Conservation (phyloP, 2,797 vertebrate genomes). For the Pogonophryne albipinna region DNA sequence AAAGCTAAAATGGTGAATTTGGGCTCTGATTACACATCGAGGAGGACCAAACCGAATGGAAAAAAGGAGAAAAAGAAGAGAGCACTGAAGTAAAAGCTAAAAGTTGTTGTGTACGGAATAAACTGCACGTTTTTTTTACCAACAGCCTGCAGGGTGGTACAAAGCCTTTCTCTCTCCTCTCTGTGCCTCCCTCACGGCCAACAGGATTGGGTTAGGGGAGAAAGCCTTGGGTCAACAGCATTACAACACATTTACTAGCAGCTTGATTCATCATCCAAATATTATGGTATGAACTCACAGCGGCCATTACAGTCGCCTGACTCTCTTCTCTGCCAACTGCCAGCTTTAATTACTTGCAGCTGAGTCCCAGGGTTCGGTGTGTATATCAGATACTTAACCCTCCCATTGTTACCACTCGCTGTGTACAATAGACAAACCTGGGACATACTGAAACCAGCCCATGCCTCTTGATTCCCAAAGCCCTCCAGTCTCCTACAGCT, state of each 20-base stretch:
- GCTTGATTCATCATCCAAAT: slow-evolving; percentile 81
- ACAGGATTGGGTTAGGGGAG: slow-evolving; percentile 53
- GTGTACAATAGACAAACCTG: slow-evolving; percentile 80
- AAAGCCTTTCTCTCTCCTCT: slow-evolving; percentile 57
- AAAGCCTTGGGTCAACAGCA: slow-evolving; percentile 79
- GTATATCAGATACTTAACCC: slow-evolving; percentile 82
- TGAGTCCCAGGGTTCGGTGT: slow-evolving; percentile 81
- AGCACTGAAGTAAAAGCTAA: slow-evolving; percentile 52
- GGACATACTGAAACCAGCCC: slow-evolving; percentile 75
- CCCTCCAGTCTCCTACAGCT: slow-evolving; percentile 72
- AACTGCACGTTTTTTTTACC: slow-evolving; percentile 72
- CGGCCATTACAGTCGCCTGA: slow-evolving; percentile 81
- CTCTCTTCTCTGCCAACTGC: slow-evolving; percentile 81
- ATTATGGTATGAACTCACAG: slow-evolving; percentile 81
- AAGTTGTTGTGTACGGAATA: slow-evolving; percentile 47
- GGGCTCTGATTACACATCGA: slow-evolving; percentile 11
- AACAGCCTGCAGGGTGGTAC: slow-evolving; percentile 54
- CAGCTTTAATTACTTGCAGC: slow-evolving; percentile 86
- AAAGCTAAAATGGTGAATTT: slow-evolving; percentile 8
- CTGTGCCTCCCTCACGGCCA: slow-evolving; percentile 53
- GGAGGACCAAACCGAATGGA: slow-evolving; percentile 15
- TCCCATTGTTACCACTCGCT: slow-evolving; percentile 79
- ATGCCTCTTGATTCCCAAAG: slow-evolving; percentile 77
- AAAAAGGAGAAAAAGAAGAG: slow-evolving; percentile 16
- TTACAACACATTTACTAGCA: slow-evolving; percentile 79